phyloP scores from a whole-genome alignment of 2,797 vertebrate species.

The Chrosomus eos region DNA sequence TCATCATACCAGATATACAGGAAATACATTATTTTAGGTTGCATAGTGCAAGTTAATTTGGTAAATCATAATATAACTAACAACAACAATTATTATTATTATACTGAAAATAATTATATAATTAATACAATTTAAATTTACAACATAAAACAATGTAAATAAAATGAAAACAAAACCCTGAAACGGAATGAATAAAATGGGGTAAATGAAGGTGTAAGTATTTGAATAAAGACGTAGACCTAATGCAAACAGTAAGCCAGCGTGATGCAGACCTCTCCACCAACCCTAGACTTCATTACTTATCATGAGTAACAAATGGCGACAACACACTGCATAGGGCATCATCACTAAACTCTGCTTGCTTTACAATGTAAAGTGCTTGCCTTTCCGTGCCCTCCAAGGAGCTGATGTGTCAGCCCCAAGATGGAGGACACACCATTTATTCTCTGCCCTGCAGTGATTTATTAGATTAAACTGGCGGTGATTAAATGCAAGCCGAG shows the following conservation, averaged over 20 bases:
- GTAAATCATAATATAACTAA: no score
- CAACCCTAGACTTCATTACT: slow-evolving; percentile 61
- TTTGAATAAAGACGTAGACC: slow-evolving; percentile 7
- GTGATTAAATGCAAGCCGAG: slow-evolving; percentile 78
- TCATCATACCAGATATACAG: background rate
- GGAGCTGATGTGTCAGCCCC: slow-evolving; percentile 62
- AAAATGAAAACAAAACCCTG: background rate
- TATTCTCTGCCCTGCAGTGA: slow-evolving; percentile 73
- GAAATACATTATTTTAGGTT: background rate
- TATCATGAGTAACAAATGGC: slow-evolving; percentile 79
- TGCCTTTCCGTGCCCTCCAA: slow-evolving; percentile 65
- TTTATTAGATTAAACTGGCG: slow-evolving; percentile 81
- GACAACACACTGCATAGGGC: slow-evolving; percentile 77
- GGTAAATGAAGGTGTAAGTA: background rate
- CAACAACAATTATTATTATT: background rate
- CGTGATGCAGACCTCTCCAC: slow-evolving; percentile 69
- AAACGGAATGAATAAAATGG: background rate
- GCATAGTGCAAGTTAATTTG: background rate
- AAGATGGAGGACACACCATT: slow-evolving; percentile 72
- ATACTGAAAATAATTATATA: background rate
- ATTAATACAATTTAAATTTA: background rate
- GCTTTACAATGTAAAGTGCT: slow-evolving; percentile 73
- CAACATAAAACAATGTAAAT: background rate
- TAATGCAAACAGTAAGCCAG: slow-evolving; percentile 49
- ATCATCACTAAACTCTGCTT: slow-evolving; percentile 71